Base-by-base conservation (phyloP, 2,113 vertebrate species). In the Lycocorax pyrrhopterus region DNA sequence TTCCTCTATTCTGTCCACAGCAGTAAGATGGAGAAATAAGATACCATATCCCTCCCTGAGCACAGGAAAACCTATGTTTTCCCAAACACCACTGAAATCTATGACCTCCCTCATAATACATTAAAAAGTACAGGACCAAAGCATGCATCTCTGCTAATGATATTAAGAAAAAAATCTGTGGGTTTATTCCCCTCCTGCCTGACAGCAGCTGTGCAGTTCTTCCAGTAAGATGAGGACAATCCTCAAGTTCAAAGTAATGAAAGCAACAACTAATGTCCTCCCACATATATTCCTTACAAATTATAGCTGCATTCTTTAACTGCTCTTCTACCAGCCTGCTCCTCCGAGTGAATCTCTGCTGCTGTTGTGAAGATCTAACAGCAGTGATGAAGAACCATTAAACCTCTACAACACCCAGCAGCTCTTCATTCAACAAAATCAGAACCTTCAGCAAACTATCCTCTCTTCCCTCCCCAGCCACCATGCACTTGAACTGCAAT, bases 171-270 rank as follows among this genome's bases (percentile, higher is more conserved):
- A 13, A 75, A 44, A 69, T 37, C 29, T 25, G 51, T 59, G 19
- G 32, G 21, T 72, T 90, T 63, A 84, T 19, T 62, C 56, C 35
- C 21, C 53, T 76, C 55, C 53, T 76, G 33, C 49, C 44, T 68
- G 30, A 82, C 43, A 93, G 66, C 41, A 89, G 49, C 69, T 68
- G n/a, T 6, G 4, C 16, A 55, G 55, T 56, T 47, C 85, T 71
- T 58, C 67, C 76, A 95, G 60, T 18, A 35, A 94, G 39, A 62
- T 41, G 56, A 96, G 55, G 68, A 86, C 67, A 92, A 90, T 63
- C 59, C 43, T 90, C 60, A 84, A 82, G 81, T 85, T 85, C 84
- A 90, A 85, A 92, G 51, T 17, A 96, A 92, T 22, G 80, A 80
- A 79, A 92, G 53, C 75, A 86, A 2, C 46, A 88, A 83, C 75